Base-by-base conservation (phyloP, 2,113 vertebrate species). In the Pristiophorus japonicus region DNA sequence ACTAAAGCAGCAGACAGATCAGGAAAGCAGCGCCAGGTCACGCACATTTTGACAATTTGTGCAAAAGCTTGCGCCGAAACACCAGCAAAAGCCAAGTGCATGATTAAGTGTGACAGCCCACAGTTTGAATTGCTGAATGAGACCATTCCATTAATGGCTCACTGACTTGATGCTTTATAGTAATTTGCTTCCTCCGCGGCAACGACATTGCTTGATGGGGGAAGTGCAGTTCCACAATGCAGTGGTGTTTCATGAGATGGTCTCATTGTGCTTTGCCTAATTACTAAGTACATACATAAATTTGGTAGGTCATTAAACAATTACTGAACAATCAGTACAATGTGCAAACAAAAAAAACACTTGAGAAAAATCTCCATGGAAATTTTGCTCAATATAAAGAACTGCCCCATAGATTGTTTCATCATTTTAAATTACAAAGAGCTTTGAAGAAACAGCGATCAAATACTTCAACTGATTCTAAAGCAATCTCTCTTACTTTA, bases 251-350 rank as follows among this genome's bases (percentile, higher is more conserved):
- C 90, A n/a, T 93, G 59, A 65, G 90, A 66, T 93, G n/a, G 20
- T 22, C 90, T 38, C 90, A 93, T 93, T 93, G 90, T 93, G 62
- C 62, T 93, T 20, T 62, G 16, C 62, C 90, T 93, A 93, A 65
- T 65, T 38, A 93, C 59, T 65, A 93, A 55, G 90, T 93, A 65
- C 90, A 93, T 90, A 90, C 90, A 93, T 65, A 65, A 93, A 93
- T 93, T 63, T 93, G n/a, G 62, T 22, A n/a, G 34, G 90, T 93
- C 90, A 93, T 93, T 93, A 93, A 38, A 62, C 62, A 63, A 93
- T 91, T 93, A 42, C n/a, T 8, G n/a, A 45, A 65, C 59, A 92
- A 65, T 92, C 47, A 59, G 47, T 34, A 90, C 87, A 90, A 65
- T n/a, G 55, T 63, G 65, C 20, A 65, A 93, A 65, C 87, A 90